Base-by-base conservation (phyloP, 2,797 vertebrate species). In the Pteronotus mesoamericanus region DNA sequence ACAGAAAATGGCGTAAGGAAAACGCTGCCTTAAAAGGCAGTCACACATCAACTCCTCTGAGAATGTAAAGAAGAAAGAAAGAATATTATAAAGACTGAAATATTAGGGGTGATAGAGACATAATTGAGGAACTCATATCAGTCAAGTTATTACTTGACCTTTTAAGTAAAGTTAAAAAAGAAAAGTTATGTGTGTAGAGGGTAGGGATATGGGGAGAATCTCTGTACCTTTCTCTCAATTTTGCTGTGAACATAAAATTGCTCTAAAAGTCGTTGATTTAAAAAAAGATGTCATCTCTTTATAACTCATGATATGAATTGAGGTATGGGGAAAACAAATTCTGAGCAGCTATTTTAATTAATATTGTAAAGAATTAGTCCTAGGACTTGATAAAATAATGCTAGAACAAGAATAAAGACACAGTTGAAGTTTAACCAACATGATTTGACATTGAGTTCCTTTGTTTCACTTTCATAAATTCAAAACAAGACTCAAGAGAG, bases 1-100 rank as follows among this genome's bases (percentile, higher is more conserved):
- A 34, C 80, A 93, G 29, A 19, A 83, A 95, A 75, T 55, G 32
- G 22, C 71, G 85, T 53, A 87, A 44, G 68, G 51, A 19, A 95
- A 88, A 55, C 6, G 46, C 74, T 74, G 22, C 19, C 51, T 79
- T 72, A 68, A 71, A 78, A 83, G 2, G 32, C 18, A 89, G 19
- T 6, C 21, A 26, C 37, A n/a, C 6, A 48, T 59, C 51, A 79
- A 64, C 66, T 15, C 42, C 21, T 66, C 39, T 79, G 57, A 94
- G 39, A 24, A 42, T 8, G 26, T 69, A 37, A 29, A 64, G 8
- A 85, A 87, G 5, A 21, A 42, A 95, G 80, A 87, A 9, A 75
- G 19, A 82, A 61, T 69, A 72, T 64, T 92, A n/a, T 11, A 61
- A 46, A 94, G 21, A 74, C 4, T 64, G 16, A 95, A 74, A n/a